A percentile compares a stretch with the other conserved stretches of the same genome.
These are phyloP conservation scores for Chorisops tibialis DNA, from an alignment of 2,888 invertebrate genomes.

Conservation along the genomic window DNA sequence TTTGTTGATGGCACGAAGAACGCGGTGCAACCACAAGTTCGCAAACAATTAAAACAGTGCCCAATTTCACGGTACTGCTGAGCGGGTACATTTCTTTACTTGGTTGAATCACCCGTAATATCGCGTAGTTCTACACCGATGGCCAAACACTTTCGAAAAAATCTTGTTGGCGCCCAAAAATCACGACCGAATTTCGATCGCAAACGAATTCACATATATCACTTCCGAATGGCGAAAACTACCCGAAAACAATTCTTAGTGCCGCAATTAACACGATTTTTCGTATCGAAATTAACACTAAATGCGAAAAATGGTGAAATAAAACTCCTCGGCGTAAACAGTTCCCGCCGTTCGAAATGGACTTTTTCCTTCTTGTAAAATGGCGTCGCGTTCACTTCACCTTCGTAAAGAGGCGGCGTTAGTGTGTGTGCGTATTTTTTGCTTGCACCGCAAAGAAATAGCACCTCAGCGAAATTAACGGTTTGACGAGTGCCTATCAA, in stretches of 20 bases:
- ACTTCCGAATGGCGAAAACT: not conserved
- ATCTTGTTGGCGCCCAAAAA: constrained; percentile 21
- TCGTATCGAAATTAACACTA: not conserved
- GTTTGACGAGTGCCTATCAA: not conserved
- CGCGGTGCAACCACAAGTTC: too few relatives aligned
- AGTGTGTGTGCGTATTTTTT: constrained; percentile 10
- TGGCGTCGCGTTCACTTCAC: constrained; percentile 30
- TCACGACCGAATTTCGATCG: not conserved
- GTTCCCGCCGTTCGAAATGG: constrained; percentile 9
- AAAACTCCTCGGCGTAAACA: constrained; percentile 11
- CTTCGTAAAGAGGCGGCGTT: not conserved
- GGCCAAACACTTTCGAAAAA: too few relatives aligned
- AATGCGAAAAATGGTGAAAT: not conserved
- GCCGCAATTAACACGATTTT: not conserved
- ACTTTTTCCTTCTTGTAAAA: constrained; percentile 31
- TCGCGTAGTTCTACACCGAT: too few relatives aligned
- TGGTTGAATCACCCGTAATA: not conserved
- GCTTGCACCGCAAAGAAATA: too few relatives aligned
- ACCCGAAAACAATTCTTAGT: not conserved
- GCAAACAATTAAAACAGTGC: too few relatives aligned
- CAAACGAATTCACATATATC: not conserved
- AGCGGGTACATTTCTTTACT: constrained; percentile 22
- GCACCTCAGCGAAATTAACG: too few relatives aligned
- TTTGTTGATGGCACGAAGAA: too few relatives aligned
- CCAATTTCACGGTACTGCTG: constrained; percentile 11